Percentiles rank a stretch among this genome's conserved stretches.
These are phyloP conservation scores for Chelonia mydas DNA, from an alignment of 2,797 vertebrate genomes.

Conservation along the genomic window DNA sequence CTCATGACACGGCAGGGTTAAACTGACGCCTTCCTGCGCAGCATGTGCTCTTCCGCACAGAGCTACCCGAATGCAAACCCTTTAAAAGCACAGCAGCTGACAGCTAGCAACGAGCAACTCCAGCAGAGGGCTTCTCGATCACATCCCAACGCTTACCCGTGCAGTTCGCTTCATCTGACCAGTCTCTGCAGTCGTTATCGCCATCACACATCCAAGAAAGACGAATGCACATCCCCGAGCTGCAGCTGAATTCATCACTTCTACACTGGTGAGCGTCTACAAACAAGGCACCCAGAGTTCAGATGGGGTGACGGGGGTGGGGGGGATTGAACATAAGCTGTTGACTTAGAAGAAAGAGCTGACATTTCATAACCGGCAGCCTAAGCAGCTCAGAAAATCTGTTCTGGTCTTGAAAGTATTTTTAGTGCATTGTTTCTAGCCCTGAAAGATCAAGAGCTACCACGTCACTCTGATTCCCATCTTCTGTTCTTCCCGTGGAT, in stretches of 20 bases:
- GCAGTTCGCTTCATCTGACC: slow-evolving; percentile 97
- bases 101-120: background rate
- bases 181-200: slow-evolving; percentile 98
- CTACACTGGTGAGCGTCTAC: slow-evolving; percentile 93
- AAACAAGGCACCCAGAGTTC: background rate
- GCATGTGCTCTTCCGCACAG: background rate
- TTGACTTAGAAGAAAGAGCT: rapidly evolving
- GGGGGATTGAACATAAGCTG: background rate
- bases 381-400: background rate
- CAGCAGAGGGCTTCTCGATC: background rate
- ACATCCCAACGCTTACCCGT: slow-evolving; percentile 83
- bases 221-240: slow-evolving; percentile 93
- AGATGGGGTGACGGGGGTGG: background rate
- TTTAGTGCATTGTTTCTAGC: background rate
- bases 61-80: background rate
- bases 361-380: background rate
- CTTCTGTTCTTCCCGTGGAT: background rate
- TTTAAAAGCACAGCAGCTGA: background rate
- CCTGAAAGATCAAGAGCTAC: rapidly evolving
- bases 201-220: slow-evolving; percentile 96
- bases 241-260: slow-evolving; percentile 91
- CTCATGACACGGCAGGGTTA: background rate
- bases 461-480: background rate
- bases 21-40: background rate
- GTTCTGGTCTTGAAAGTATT: rapidly evolving